Percentiles rank a stretch among this genome's conserved stretches.
These are phyloP conservation scores for Dendrolimus houi DNA, from an alignment of 2,888 invertebrate species.

Conservation along the genomic window DNA sequence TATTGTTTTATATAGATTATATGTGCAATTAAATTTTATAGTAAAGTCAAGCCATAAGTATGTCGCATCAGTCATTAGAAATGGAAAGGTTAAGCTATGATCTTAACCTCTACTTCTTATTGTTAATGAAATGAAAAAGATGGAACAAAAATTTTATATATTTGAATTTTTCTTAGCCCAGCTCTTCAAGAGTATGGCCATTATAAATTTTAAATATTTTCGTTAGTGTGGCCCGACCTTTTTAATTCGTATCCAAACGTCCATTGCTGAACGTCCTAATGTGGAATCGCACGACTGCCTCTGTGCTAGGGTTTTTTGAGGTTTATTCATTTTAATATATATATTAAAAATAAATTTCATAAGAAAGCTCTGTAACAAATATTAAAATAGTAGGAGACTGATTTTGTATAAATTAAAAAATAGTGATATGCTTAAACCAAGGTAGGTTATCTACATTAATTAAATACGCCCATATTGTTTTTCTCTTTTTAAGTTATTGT, in stretches of 20 bases:
- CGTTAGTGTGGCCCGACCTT: slow-evolving; percentile 23
- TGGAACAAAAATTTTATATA: no score
- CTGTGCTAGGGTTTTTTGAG: slow-evolving; percentile 28
- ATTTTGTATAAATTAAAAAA: slow-evolving; percentile 64
- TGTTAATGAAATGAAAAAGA: no score
- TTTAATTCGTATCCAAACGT: slow-evolving; percentile 38
- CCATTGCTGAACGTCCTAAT: slow-evolving; percentile 53
- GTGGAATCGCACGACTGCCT: slow-evolving; percentile 43
- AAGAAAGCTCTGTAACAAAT: slow-evolving; percentile 53
- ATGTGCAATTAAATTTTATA: no score
- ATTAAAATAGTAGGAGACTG: slow-evolving; percentile 69
- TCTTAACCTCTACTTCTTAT: no score
- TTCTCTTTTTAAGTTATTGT: slow-evolving; percentile 34
- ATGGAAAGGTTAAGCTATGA: no score
- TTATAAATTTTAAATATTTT: no score
- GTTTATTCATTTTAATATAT: slow-evolving; percentile 33
- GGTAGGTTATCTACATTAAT: slow-evolving; percentile 22
- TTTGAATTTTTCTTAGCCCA: no score
- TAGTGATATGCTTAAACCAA: slow-evolving; percentile 64
- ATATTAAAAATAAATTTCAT: slow-evolving; percentile 30
- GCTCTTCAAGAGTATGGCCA: no score
- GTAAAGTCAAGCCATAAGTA: background rate
- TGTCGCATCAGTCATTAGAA: no score
- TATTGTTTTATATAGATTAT: no score
- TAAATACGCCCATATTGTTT: slow-evolving; percentile 24